Conservation (phyloP, 2,797 vertebrate genomes). For the Enteromius radiatus region DNA sequence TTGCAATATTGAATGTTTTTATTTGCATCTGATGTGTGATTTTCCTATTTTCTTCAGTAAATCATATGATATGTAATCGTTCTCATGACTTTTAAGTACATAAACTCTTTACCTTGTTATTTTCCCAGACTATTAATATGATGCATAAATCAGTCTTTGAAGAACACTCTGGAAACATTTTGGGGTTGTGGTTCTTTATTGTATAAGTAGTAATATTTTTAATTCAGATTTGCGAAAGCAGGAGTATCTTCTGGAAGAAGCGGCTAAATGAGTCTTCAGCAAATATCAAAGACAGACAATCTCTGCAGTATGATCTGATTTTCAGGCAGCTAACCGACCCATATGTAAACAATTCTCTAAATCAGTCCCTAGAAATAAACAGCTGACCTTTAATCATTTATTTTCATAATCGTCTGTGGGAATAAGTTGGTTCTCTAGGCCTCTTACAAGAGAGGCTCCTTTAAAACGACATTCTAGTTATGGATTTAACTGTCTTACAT, state of each 20-base stretch:
- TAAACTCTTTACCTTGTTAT: constrained; percentile 5
- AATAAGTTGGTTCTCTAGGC: background rate
- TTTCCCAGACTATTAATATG: background rate
- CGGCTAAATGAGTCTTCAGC: background rate
- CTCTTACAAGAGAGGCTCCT: background rate
- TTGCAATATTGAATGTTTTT: background rate
- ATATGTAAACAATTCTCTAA: constrained; percentile 10
- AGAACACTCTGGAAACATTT: background rate
- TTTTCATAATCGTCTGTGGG: background rate
- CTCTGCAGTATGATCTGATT: background rate
- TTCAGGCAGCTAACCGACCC: background rate
- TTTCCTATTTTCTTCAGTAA: background rate
- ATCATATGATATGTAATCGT: background rate
- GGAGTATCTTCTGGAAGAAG: background rate
- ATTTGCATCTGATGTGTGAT: background rate
- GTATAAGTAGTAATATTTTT: background rate
- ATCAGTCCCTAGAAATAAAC: background rate
- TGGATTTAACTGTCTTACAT: background rate
- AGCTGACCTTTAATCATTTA: background rate
- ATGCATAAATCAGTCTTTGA: background rate
- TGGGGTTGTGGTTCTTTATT: constrained; percentile 9
- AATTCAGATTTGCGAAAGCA: constrained; percentile 1
- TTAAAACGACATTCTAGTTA: background rate
- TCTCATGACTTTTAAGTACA: constrained; percentile 3
- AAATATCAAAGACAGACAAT: background rate